A percentile compares a stretch with the other conserved stretches of the same genome.
Conservation (phyloP, 2,888 invertebrate genomes). For the Acrocyrtus sp. region DNA sequence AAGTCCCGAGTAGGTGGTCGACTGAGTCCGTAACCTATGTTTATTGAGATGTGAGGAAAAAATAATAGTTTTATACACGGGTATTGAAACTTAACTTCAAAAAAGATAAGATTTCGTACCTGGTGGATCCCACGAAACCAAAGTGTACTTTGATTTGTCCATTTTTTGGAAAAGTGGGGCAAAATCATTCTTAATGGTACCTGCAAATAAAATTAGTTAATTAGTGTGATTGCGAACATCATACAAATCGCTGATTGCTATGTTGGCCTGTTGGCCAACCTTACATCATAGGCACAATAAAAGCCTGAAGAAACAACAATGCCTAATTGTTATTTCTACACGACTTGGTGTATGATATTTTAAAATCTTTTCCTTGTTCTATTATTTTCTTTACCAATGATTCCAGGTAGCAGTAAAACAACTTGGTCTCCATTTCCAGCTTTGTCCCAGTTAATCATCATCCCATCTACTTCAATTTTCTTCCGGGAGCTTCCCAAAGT, state of each 20-base stretch:
- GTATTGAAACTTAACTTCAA: not conserved
- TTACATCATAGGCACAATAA: no score
- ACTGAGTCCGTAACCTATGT: conserved; percentile 81
- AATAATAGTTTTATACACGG: not conserved
- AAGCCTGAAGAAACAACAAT: no score
- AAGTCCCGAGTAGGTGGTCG: conserved; percentile 81
- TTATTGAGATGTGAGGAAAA: not conserved
- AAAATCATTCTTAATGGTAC: conserved; percentile 57
- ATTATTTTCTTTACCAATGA: conserved; percentile 77
- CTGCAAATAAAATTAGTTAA: conserved; percentile 15
- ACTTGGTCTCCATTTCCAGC: conserved; percentile 65
- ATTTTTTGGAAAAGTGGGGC: conserved; percentile 67
- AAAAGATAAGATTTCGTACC: no score
- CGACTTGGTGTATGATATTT: no score
- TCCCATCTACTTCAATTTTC: conserved; percentile 73
- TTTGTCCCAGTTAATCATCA: conserved; percentile 73
- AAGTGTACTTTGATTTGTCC: conserved; percentile 72
- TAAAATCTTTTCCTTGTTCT: no score
- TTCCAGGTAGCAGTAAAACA: conserved; percentile 82
- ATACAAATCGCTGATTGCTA: no score
- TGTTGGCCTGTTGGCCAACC: no score
- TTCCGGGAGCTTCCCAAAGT: conserved; percentile 60
- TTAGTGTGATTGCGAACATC: not conserved
- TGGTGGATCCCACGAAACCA: conserved; percentile 78
- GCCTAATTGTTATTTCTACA: no score